Evolutionary conservation across 1,140 invertebrate genomes (phyloP).

Genomic region (Eufriesea mexicana): DNA sequence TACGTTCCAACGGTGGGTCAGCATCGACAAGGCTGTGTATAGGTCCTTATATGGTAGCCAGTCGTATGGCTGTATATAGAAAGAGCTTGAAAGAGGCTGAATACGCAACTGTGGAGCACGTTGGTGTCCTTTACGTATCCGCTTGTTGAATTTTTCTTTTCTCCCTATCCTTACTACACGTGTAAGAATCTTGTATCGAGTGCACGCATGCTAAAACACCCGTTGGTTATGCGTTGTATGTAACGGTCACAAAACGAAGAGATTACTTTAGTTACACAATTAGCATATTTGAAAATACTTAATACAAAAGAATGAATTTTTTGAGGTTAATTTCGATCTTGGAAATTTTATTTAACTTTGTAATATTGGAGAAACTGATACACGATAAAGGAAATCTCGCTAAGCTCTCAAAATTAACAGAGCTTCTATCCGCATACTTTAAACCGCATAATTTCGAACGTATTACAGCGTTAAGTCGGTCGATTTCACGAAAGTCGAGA

Average conservation of each 20-base stretch:
- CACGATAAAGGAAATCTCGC: background rate
- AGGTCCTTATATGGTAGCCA: conserved; percentile 71
- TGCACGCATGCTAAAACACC: background rate
- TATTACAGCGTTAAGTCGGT: conserved; percentile 23
- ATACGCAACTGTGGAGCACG: conserved; percentile 56
- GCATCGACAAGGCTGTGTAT: conserved; percentile 68
- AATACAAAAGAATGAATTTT: conserved; percentile 1
- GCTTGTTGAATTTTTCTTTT: conserved; percentile 38
- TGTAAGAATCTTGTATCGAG: conserved; percentile 41
- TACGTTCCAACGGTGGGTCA: conserved; percentile 69
- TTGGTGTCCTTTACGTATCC: conserved; percentile 53
- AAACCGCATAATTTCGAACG: background rate
- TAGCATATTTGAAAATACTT: conserved; percentile 3
- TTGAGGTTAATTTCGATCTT: background rate
- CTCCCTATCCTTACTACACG: conserved; percentile 32
- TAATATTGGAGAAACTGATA: background rate
- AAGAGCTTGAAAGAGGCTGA: conserved; percentile 68
- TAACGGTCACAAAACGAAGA: conserved; percentile 63
- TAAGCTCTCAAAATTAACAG: background rate
- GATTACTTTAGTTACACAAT: conserved; percentile 24
- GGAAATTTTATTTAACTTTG: background rate
- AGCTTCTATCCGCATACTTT: background rate
- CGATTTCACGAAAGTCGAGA: conserved; percentile 42
- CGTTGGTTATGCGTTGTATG: background rate
- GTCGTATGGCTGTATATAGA: conserved; percentile 63